Base-by-base conservation (phyloP, 35 echinoderm and acorn worm genomes). In the Ophiothrix spiculata region DNA sequence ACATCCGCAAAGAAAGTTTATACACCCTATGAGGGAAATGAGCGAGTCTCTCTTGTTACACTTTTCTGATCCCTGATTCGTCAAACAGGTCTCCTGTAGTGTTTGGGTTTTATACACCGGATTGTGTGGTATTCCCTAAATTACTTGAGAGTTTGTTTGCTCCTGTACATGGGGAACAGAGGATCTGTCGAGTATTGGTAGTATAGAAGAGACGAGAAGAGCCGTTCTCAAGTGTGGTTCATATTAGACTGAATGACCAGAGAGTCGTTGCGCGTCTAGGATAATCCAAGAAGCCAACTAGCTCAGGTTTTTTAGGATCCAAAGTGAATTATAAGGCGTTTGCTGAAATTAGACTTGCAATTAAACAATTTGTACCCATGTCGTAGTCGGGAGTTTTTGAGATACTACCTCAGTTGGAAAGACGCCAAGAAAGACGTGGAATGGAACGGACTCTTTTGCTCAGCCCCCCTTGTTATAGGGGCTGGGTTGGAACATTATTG, bases 381-480 rank as follows among this genome's bases (percentile, higher is more conserved):
- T 69, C 60, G 60, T 69, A 69, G 60, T 25, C 29, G 60, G 60
- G 29, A 28, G 17, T n/a, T n/a, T n/a, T n/a, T n/a, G n/a, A n/a
- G 29, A n/a, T 25, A 25, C 17, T 28, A 15, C 3, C 60, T n/a
- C 3, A 69, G 60, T n/a, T 69, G 60, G 60, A 69, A 69, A 69
- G 60, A 69, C 60, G 60, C 60, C 60, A 69, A 69, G 29, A 69
- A 69, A 28, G 60, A 69, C 60, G 60, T 69, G 60, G 60, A 15
- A 69, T 69, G 60, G 60, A 69, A 69, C 60, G 60, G 60, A 69
- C 60, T 15, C 60, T 69, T 69, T 69, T 69, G 23, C 23, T 69
- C 29, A 69, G 60, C 60, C 60, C n/a, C n/a, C n/a, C 60, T 15
- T 69, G 60, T 25, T 69, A 12, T 69, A 15, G 60, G 60, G 60